Base-by-base conservation (phyloP, 2,797 vertebrate genomes). In the Ambastaia sidthimunki region DNA sequence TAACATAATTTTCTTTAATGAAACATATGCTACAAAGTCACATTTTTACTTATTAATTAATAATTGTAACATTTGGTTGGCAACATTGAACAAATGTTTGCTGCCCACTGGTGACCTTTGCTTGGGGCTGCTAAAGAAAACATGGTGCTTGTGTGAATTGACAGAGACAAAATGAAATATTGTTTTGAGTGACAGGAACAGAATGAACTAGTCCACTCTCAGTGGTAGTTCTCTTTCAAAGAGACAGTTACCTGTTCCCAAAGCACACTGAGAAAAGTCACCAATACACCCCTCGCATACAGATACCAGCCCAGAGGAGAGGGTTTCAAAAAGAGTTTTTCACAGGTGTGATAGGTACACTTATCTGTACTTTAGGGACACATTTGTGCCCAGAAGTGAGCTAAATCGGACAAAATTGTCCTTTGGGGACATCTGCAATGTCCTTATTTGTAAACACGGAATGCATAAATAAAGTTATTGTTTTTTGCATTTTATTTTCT, bases 171-270 rank as follows among this genome's bases (percentile, higher is more conserved):
- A 57, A 79, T 72, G 18, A 66, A 72, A 79, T 57, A 71, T 79
- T 72, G 77, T 79, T 72, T 57, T 80, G 77, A 80, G 48, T 73
- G 77, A 80, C 77, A 80, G 60, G 60, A 72, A 80, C 77, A 80
- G 70, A 73, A 72, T 21, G 50, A 73, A 73, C 70, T 80, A 65
- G 69, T 72, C 70, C 21, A 3, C 62, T 80, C 60, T 80, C 70
- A 73, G 70, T 72, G 66, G 37, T 63, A 21, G 48, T 55, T 80
- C 37, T 19, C 70, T 73, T 79, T 71, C 59, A 65, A 54, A 47
- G 19, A 65, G 48, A 57, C 69, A 72, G 47, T 72, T 55, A 31
- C 69, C 23, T 79, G 59, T 34, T 80, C 77, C 77, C 48, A 31
- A 16, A 31, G 18, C 59, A 21, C 57, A 11, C 70, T 31, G 25